Evolutionary conservation across 2,888 invertebrate genomes (phyloP).

Genomic region (Drosophila nr. perissopoda): DNA sequence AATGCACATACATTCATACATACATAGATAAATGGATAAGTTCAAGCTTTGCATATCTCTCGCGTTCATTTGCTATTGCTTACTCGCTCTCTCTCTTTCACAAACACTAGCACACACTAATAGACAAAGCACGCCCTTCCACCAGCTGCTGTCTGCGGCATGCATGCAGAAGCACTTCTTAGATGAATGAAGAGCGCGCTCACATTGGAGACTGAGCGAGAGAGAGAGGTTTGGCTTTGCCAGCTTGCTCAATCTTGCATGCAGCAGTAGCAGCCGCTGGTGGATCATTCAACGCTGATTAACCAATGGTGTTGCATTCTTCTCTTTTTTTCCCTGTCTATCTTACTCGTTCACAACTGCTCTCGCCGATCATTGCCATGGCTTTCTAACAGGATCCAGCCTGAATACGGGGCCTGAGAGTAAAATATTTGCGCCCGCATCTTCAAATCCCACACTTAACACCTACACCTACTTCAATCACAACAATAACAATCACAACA

Average conservation of each 20-base stretch:
- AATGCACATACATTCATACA: background rate
- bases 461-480: slow-evolving; percentile 77
- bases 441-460: slow-evolving; percentile 84
- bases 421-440: slow-evolving; percentile 75
- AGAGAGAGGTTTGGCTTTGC: slow-evolving; percentile 13
- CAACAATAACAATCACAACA: slow-evolving; percentile 47
- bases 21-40: background rate
- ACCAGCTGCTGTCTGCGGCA: slow-evolving; percentile 7
- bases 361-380: slow-evolving; percentile 16
- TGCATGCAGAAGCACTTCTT: background rate
- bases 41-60: slow-evolving; percentile 1
- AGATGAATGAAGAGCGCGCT: background rate
- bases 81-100: slow-evolving; percentile 11
- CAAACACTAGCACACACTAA: slow-evolving; percentile 10
- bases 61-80: slow-evolving; percentile 17
- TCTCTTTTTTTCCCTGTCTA: slow-evolving; percentile 31
- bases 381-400: slow-evolving; percentile 82
- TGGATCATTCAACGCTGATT: slow-evolving; percentile 20
- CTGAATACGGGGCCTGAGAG: slow-evolving; percentile 84
- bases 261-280: slow-evolving; percentile 6
- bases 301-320: slow-evolving; percentile 33
- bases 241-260: slow-evolving; percentile 27
- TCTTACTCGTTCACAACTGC: slow-evolving; percentile 16
- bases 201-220: background rate
- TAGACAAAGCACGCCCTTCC: slow-evolving; percentile 8